Base-by-base conservation (phyloP, 2,888 invertebrate genomes). In the Amiota mariae region DNA sequence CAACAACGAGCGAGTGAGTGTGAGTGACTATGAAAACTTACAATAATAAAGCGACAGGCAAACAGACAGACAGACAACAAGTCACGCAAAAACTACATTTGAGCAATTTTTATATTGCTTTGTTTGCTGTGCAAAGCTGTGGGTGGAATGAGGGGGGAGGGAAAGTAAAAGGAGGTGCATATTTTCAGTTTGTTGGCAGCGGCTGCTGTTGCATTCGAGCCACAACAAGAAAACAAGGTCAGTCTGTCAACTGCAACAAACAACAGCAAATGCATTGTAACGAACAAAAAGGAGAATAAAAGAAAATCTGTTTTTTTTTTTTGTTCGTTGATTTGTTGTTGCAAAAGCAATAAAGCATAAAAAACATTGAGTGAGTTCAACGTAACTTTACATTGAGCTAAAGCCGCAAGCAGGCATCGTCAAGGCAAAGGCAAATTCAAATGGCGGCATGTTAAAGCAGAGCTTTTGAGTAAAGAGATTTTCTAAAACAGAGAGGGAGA, bases 201-300 rank as follows among this genome's bases (percentile, higher is more conserved):
- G 64, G 72, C 13, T 51, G 68, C 48, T 18, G 36, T 36, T 36
- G 36, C 36, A 6, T 36, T 36, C 36, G 8, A 36, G 36, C 8
- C 56, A 68, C 24, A 67, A 73, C 13, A 66, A 54, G 36, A 61
- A 73, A 82, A 82, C 83, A 82, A 84, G 82, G 82, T 84, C 84
- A 84, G 71, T 73, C 67, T 71, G 77, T 70, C 79, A 82, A 79
- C 36, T 70, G 72, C 73, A 73, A 18, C 59, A 20, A 57, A 15
- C 57, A 57, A 57, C 54, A 18, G 11, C 20, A 18, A 15, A 20
- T 36, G 36, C 36, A 79, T 15, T 63, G 72, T 70, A 70, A 13
- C 59, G 10, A 57, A 36, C 24, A 51, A 67, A 13, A n/a, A 64
- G 3, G 13, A 64, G 13, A 68, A 68, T 10, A 51, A 68, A 68